Base-by-base conservation (phyloP, 2,113 vertebrate genomes). In the Mesitornis unicolor region DNA sequence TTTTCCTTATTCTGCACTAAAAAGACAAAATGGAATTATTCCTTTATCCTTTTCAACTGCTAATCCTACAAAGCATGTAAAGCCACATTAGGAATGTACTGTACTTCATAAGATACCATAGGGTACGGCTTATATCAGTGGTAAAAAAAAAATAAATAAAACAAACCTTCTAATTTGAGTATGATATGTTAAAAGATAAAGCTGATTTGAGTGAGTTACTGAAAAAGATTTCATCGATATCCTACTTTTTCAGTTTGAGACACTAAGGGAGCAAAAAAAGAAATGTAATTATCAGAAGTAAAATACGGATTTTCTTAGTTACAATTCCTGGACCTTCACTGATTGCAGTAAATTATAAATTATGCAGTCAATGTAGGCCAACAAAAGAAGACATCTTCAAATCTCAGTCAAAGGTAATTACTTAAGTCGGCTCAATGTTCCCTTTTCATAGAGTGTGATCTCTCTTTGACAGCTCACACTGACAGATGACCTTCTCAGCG, bases 361-460 rank as follows among this genome's bases (percentile, higher is more conserved):
- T 98, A 99, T 99, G 99, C 98, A 99, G 98, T 98, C 99, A 98
- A 97, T 99, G 99, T 98, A 98, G 99, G 98, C 98, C 99, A 99
- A 99, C 99, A 99, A 99, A 99, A 99, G 99, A 99, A 99, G 99
- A 99, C 99, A 99, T 99, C 99, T 98, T 98, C 98, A 98, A 98
- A 99, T 99, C 98, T 99, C 99, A 99, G 99, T 99, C 99, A 99
- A 98, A 99, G 99, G 98, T 99, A 99, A 99, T 99, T 99, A 99
- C 98, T 98, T 98, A 99, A 98, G 98, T 98, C 97, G 98, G 97
- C 98, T 98, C 98, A 98, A 98, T 98, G 98, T 98, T 98, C 98
- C 95, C 97, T 98, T 99, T 98, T 98, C 98, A 97, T 98, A 98
- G 98, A 98, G 98, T 98, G 98, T 98, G 98, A 99, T 99, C 99